These are phyloP conservation scores for Drosophila rhopaloa DNA, from an alignment of 1,140 invertebrate species.

Conservation along the genomic window DNA sequence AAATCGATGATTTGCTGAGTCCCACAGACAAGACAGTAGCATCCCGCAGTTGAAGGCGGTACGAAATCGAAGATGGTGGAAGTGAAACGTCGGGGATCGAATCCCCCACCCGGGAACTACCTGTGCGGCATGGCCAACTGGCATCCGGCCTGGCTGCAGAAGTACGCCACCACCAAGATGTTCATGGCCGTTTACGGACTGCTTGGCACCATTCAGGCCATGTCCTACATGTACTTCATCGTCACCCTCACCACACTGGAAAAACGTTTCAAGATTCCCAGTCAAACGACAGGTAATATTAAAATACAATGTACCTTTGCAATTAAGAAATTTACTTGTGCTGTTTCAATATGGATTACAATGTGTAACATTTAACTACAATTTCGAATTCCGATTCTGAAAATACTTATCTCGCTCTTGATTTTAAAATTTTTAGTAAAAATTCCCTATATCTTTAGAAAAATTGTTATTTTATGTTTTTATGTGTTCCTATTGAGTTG, in stretches of 20 bases:
- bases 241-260: constrained; percentile 89
- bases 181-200: constrained; percentile 89
- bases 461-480: too few species aligned
- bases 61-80: constrained; percentile 42
- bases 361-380: too few species aligned
- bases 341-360: too few species aligned
- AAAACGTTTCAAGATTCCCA: constrained; percentile 90
- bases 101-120: constrained; percentile 52
- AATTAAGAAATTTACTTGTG: too few species aligned
- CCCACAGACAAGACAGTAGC: constrained; percentile 32
- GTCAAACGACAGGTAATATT: constrained; percentile 88
- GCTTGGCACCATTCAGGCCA: constrained; percentile 89
- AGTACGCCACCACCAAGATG: constrained; percentile 87
- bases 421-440: too few species aligned
- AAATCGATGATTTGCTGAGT: constrained; percentile 11
- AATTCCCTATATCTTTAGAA: too few species aligned
- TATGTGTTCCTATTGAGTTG: too few species aligned
- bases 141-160: constrained; percentile 88
- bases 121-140: constrained; percentile 87
- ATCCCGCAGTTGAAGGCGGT: not conserved
- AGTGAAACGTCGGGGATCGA: constrained; percentile 46
- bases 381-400: too few species aligned
- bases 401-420: too few species aligned
- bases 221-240: constrained; percentile 89
- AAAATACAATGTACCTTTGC: not conserved